Evolutionary conservation across 2,797 vertebrate genomes (phyloP).

Genomic region (Ptychobarbus kaznakovi): DNA sequence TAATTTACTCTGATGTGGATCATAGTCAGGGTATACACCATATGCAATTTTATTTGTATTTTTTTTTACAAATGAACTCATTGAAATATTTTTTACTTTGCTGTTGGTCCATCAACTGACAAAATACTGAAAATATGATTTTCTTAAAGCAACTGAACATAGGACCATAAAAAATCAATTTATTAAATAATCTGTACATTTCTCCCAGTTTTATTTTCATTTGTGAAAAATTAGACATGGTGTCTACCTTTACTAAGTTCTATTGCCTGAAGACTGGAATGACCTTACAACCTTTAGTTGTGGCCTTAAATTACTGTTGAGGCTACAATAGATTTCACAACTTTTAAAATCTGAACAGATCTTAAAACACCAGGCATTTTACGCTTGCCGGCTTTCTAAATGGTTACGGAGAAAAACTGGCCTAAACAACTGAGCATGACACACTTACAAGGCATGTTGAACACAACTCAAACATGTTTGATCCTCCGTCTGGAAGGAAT

Average conservation of each 20-base stretch:
- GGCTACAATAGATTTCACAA: not conserved
- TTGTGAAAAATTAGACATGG: constrained; percentile 18
- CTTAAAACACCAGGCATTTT: not conserved
- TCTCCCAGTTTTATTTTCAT: not conserved
- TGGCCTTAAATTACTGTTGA: not conserved
- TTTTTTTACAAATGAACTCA: not conserved
- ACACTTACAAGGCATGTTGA: not conserved
- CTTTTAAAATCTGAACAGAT: constrained; percentile 7
- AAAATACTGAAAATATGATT: not conserved
- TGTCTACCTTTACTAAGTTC: not conserved
- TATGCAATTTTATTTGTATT: not conserved
- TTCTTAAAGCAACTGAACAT: not conserved
- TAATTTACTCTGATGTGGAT: not conserved
- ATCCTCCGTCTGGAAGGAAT: not conserved
- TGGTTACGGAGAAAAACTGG: constrained; percentile 5
- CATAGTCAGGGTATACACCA: not conserved
- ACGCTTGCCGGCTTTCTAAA: not conserved
- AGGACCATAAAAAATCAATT: not conserved
- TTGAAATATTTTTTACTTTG: not conserved
- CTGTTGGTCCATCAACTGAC: not conserved
- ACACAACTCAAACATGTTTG: not conserved
- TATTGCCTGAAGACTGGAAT: not conserved
- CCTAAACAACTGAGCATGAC: not conserved
- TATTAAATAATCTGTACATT: not conserved
- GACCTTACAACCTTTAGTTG: not conserved